Evolutionary conservation across 1,140 invertebrate genomes (phyloP), one percentile per base, ranked within the genome.

Genomic region (Batillaria attramentaria): DNA sequence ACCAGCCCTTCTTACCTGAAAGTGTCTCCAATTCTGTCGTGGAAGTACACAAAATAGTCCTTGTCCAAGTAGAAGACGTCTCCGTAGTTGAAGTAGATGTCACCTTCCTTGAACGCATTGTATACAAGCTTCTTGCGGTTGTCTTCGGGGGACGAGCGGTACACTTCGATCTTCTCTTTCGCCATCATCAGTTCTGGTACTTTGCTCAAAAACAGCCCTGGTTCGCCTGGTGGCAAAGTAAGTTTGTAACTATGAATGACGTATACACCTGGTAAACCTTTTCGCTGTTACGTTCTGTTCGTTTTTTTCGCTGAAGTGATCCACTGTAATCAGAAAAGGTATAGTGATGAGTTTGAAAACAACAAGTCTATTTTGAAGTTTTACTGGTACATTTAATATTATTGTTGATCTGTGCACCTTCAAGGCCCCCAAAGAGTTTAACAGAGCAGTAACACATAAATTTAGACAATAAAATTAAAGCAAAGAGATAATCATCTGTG

Each of bases 21-120:
- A 20, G 88, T 90, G 80, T 91, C 91, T 10, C 90, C 90, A 37
- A 86, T 80, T 77, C 90, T 82, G 81, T 91, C 90, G 37, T 84
- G 82, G 82, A 91, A 91, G 80, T 91, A 91, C 0, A 91, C 33
- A 77, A 87, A 87, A 70, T 90, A 90, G 46, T 87, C 73, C 50
- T 88, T 80, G 79, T 91, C 91, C 76, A 85, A 60, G 39, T 82
- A 80, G n/a, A 91, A 75, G 13, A 91, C 66, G 66, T 91, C 90
- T 3, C 89, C 90, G 81, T 74, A 85, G 74, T 89, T 88, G 75
- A 88, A 89, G 66, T 85, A 90, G 3, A 77, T 5, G 77, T 90
- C 89, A 2, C 88, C 89, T 57, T 84, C 65, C 37, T 79, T 72
- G 72, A 86, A 83, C 6, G 82, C 87, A 83, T 89, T 81, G 31